phyloP scores from a whole-genome alignment of 1,140 invertebrate species.

The Mya arenaria region DNA sequence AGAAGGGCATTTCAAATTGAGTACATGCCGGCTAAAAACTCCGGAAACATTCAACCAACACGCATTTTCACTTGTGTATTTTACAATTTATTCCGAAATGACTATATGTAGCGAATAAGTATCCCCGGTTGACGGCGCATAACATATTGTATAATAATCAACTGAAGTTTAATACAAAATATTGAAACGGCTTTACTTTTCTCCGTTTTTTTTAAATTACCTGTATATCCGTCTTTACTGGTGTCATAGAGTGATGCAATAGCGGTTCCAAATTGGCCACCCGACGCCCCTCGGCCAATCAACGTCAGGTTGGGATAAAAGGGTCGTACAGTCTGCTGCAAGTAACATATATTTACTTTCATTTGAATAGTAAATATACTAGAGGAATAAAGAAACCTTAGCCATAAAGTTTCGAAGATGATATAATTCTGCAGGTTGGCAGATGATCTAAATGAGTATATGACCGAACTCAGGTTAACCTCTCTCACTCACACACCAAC shows the following conservation, averaged over 20 bases:
- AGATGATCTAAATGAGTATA: too few species aligned
- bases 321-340: too few species aligned
- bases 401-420: too few species aligned
- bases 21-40: background rate
- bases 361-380: too few species aligned
- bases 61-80: background rate
- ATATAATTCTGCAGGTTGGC: too few species aligned
- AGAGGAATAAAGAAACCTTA: too few species aligned
- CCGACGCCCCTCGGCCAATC: constrained; percentile 3
- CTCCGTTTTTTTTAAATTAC: background rate
- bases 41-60: background rate
- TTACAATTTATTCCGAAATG: background rate
- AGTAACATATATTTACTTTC: too few species aligned
- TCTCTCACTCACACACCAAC: too few species aligned
- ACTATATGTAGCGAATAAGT: background rate
- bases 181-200: background rate
- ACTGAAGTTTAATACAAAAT: background rate
- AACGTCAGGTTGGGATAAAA: constrained; percentile 6
- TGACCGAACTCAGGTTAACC: too few species aligned
- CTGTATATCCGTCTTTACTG: constrained; percentile 28
- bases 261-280: constrained; percentile 29
- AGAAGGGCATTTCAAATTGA: background rate
- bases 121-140: background rate
- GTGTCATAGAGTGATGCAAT: constrained; percentile 23
- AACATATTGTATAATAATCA: too few species aligned